Percentiles rank a stretch among this genome's conserved stretches.
Conservation (phyloP, 2,113 vertebrate genomes). For the Oreochromis tanganicae region DNA sequence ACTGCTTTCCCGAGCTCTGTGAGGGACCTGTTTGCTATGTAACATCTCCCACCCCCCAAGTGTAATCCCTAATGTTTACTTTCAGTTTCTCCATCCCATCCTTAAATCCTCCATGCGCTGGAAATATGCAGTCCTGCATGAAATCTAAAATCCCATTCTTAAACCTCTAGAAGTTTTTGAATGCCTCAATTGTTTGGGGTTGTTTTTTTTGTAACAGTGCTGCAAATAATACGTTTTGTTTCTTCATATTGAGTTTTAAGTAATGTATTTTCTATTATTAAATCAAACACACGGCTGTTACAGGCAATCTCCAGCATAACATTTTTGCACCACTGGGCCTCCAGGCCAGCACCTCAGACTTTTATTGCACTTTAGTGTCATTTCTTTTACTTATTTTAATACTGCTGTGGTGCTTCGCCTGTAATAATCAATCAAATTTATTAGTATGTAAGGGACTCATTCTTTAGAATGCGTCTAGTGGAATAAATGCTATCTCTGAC, state of each 20-base stretch:
- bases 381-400: neutral
- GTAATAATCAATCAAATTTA: neutral
- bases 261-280: neutral
- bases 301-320: neutral
- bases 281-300: neutral
- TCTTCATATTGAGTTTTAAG: neutral
- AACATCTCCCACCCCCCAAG: neutral
- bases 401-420: neutral
- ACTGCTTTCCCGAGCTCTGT: neutral
- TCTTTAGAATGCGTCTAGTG: neutral
- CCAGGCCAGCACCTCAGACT: neutral
- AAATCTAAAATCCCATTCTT: neutral
- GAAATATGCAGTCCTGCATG: neutral
- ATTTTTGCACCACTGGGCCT: rapidly evolving
- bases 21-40: neutral
- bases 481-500: neutral
- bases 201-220: neutral
- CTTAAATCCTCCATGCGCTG: neutral
- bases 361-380: neutral
- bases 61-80: neutral
- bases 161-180: neutral
- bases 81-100: neutral
- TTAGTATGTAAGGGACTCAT: neutral
- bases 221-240: neutral
- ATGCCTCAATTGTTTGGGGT: neutral